These are phyloP conservation scores for Maccullochella peelii DNA, from an alignment of 2,113 vertebrate species.

Conservation along the genomic window DNA sequence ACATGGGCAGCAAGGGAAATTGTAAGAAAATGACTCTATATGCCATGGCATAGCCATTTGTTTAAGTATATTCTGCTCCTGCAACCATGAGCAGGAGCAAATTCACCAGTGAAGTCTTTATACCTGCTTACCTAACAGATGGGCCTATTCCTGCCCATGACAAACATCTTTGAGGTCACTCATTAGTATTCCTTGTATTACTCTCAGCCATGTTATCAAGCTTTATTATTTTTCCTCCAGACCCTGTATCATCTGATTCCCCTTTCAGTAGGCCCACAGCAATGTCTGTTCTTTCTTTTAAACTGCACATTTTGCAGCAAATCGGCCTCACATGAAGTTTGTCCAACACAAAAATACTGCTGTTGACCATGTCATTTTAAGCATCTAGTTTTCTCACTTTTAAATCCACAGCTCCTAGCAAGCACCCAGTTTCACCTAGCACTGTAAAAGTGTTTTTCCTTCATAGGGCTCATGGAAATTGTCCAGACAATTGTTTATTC, in stretches of 20 bases:
- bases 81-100: constrained; percentile 32
- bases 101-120: constrained; percentile 44
- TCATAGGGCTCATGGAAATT: constrained; percentile 1
- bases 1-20: constrained; percentile 27
- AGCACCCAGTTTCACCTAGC: neutral
- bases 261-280: constrained; percentile 45
- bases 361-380: neutral
- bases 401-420: neutral
- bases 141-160: constrained; percentile 57
- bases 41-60: constrained; percentile 26
- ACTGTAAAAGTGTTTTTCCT: constrained; percentile 12
- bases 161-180: constrained; percentile 66
- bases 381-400: neutral
- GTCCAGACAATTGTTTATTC: constrained; percentile 47
- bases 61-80: constrained; percentile 43
- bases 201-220: constrained; percentile 50
- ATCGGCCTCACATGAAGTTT: constrained; percentile 26
- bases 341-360: neutral
- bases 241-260: constrained; percentile 40
- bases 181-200: constrained; percentile 71
- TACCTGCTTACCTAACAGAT: constrained; percentile 63
- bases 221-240: constrained; percentile 36
- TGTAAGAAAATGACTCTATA: constrained; percentile 48
- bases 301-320: constrained; percentile 32
- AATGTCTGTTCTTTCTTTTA: constrained; percentile 41